Evolutionary conservation across 2,797 vertebrate genomes (phyloP), one percentile per base, ranked within the genome.

Genomic region (Tarsius wallacei): DNA sequence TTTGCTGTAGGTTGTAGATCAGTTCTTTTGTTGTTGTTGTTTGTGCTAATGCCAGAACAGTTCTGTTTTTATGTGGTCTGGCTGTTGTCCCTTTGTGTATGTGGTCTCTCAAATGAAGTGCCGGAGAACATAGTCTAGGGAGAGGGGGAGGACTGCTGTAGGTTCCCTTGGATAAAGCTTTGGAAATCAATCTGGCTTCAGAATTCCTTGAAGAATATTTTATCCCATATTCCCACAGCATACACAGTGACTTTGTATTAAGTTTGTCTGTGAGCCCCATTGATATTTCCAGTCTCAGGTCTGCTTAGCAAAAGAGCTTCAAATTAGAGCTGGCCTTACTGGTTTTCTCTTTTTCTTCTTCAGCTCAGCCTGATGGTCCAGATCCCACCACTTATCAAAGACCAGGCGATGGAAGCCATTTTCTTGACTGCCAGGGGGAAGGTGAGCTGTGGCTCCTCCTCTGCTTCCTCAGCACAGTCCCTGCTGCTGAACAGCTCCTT

Each of bases 371-470:
- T 51, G 59, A 53, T 14, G 15, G 47, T 66, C 2, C 7, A 31
- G 26, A 80, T 63, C 31, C 19, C 47, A 70, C 61, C 57, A 55
- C 73, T 19, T n/a, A 47, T 70, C 4, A 13, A 51, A 93, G 82
- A 71, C 73, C 78, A 80, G 66, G 78, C 61, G 13, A 6, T 86
- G 53, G 80, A 86, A 77, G 81, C 64, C 31, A 31, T 82, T 36
- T 70, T 90, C 53, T 49, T 26, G 74, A 61, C 74, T 47, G 61
- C 63, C 28, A 12, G 1, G 8, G 51, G 94, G 85, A 93, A 93
- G 93, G 92, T 94, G 63, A 93, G 88, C 71, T 70, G 63, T 83
- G 26, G 6, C 51, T 94, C 7, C n/a, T 68, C 36, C 57, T 77
- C 28, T 33, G 2, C 70, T 71, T 83, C 81, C 8, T 64, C 49